Percentiles rank a stretch among this genome's conserved stretches.
Evolutionary conservation across 2,113 vertebrate genomes (phyloP).

Genomic region (Boulengeromyrus knoepffleri): DNA sequence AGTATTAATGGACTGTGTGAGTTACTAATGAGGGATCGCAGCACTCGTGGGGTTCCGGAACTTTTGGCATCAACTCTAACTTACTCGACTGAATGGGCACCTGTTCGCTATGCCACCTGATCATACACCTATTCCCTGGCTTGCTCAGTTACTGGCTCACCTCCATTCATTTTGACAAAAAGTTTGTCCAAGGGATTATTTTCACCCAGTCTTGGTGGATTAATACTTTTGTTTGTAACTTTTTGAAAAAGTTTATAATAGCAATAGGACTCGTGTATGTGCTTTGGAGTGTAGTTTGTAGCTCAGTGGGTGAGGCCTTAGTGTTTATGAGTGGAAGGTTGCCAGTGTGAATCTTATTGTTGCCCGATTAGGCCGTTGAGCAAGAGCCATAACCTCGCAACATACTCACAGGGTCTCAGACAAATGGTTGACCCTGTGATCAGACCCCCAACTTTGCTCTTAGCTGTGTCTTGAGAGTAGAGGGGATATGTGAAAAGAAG

Average conservation of each 20-base stretch:
- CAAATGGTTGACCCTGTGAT: background rate
- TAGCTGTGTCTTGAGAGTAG: background rate
- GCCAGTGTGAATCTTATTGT: background rate
- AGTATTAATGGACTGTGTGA: slow-evolving; percentile 7
- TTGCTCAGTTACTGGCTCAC: too few species aligned
- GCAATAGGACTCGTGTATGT: background rate
- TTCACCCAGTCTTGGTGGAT: background rate
- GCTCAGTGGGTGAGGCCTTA: background rate
- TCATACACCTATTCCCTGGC: background rate
- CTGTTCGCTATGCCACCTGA: background rate
- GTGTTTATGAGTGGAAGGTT: background rate
- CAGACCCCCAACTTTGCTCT: background rate
- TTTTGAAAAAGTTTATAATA: background rate
- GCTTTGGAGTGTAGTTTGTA: background rate
- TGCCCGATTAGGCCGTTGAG: background rate
- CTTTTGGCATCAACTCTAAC: background rate
- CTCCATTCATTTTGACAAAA: too few species aligned
- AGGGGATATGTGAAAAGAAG: background rate
- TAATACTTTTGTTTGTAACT: background rate
- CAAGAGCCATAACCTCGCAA: background rate
- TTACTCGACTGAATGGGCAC: background rate
- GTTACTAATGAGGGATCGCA: background rate
- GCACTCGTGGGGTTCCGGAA: background rate
- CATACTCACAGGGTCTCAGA: background rate
- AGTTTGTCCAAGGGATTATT: background rate